phyloP scores from a whole-genome alignment of 30 jellyfish, hydroid and myxozoan species.

The Cassiopea andromeda region DNA sequence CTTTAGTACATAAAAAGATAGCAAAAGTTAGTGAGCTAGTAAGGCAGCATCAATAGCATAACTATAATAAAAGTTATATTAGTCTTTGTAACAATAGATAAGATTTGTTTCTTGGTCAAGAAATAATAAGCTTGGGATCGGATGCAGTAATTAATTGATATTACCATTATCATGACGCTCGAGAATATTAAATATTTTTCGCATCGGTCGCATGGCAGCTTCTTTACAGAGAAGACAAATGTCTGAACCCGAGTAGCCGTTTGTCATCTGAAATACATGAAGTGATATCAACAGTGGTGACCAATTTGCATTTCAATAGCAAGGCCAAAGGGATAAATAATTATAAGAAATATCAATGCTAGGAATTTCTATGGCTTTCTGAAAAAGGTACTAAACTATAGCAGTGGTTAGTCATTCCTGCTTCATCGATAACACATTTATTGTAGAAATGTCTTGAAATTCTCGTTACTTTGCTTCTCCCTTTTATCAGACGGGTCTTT shows the following conservation, averaged over 20 bases:
- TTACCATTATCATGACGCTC: conserved; percentile 69
- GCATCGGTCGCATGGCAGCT: conserved; percentile 95
- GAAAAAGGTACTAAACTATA: no score
- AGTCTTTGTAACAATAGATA: not conserved
- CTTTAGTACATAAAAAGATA: not conserved
- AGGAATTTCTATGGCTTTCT: no score
- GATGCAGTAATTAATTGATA: not conserved
- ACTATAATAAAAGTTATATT: not conserved
- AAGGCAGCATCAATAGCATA: not conserved
- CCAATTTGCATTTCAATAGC: not conserved
- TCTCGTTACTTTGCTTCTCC: no score
- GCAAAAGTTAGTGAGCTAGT: no score
- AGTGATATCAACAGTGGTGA: not conserved
- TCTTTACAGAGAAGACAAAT: conserved; percentile 89
- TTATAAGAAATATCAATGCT: no score
- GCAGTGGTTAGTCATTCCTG: no score
- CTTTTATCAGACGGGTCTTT: no score
- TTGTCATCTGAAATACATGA: conserved; percentile 62
- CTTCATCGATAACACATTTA: no score
- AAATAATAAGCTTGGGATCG: not conserved
- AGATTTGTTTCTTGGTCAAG: not conserved
- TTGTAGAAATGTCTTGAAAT: no score
- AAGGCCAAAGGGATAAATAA: no score
- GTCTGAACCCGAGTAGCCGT: conserved; percentile 96
- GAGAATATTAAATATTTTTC: conserved; percentile 78